These are phyloP conservation scores for Cephonodes hylas DNA, from an alignment of 2,888 invertebrate genomes.

Conservation along the genomic window DNA sequence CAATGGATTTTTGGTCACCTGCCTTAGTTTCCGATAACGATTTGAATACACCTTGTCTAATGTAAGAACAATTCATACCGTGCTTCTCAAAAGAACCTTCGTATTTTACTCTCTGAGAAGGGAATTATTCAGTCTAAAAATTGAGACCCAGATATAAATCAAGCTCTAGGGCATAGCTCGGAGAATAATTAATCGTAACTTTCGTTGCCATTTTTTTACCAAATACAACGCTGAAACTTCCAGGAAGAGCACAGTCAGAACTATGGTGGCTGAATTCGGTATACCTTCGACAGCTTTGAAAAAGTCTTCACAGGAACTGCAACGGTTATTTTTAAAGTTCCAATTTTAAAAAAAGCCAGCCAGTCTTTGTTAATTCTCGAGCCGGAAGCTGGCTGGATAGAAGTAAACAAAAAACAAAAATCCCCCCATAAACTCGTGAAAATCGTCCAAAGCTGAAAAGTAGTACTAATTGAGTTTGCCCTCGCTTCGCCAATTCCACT, in stretches of 20 bases:
- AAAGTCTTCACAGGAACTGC: background rate
- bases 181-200: no score
- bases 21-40: no score
- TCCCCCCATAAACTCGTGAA: slow-evolving; percentile 33
- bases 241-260: background rate
- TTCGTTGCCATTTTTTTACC: no score
- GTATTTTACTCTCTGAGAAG: no score
- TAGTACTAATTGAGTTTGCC: slow-evolving; percentile 44
- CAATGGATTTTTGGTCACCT: no score
- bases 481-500: slow-evolving; percentile 49
- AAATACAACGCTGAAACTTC: no score
- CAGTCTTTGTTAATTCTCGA: background rate
- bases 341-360: slow-evolving; percentile 9
- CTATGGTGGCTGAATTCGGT: background rate
- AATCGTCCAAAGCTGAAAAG: slow-evolving; percentile 32
- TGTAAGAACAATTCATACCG: no score
- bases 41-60: no score
- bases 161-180: no score
- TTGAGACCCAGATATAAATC: no score
- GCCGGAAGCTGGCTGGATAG: slow-evolving; percentile 18
- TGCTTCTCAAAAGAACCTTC: no score
- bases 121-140: no score
- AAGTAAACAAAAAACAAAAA: slow-evolving; percentile 21
- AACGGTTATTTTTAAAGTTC: background rate
- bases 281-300: background rate